Evolutionary conservation across 2,113 vertebrate species (phyloP).

Genomic region (Esox niger): DNA sequence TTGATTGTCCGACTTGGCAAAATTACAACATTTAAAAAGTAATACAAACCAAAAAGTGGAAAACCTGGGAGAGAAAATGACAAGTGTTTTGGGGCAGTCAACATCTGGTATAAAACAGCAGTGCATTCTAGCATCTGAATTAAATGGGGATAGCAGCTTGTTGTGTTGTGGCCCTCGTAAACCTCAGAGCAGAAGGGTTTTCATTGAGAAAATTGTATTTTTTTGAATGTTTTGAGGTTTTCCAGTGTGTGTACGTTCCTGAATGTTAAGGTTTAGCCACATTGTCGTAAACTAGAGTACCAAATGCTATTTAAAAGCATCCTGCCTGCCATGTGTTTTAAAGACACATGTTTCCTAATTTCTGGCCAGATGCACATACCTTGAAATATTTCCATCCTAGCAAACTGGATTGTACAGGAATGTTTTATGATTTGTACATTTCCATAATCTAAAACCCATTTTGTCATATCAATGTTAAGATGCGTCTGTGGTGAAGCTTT

Average conservation of each 20-base stretch:
- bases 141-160: neutral
- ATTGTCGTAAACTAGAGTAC: too few relatives aligned
- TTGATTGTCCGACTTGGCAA: too few relatives aligned
- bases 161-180: neutral
- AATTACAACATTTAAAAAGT: too few relatives aligned
- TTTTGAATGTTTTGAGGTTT: too few relatives aligned
- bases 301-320: neutral
- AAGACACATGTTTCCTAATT: neutral
- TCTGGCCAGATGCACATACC: neutral
- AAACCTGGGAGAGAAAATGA: too few relatives aligned
- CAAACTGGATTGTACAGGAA: neutral
- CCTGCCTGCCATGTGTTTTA: neutral
- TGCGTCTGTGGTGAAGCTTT: neutral
- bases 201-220: neutral
- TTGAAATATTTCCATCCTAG: neutral
- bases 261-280: too few relatives aligned
- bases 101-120: neutral
- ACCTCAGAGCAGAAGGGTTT: neutral
- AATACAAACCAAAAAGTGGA: too few relatives aligned
- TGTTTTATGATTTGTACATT: neutral
- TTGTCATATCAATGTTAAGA: neutral
- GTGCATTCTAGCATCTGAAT: neutral
- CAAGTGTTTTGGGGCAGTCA: too few relatives aligned
- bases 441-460: neutral
- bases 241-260: too few relatives aligned